phyloP scores from a whole-genome alignment of 2,113 vertebrate species.

The Crotalus tigris region DNA sequence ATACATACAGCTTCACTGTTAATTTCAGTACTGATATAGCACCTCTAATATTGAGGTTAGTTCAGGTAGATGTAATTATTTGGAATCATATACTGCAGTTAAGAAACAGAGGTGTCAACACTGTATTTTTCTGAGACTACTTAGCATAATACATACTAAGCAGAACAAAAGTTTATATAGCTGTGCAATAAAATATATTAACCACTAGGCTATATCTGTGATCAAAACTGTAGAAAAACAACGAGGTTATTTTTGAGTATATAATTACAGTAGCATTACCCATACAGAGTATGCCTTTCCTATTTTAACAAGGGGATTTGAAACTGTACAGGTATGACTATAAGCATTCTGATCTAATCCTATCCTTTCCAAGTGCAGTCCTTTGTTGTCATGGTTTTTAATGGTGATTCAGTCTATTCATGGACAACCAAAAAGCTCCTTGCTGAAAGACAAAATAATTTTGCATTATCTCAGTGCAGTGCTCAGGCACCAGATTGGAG shows the following conservation, averaged over 20 bases:
- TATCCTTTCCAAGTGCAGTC: not conserved
- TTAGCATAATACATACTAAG: not conserved
- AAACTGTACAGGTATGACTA: not conserved
- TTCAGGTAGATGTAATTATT: not conserved
- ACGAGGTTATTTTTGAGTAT: not conserved
- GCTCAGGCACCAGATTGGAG: not conserved
- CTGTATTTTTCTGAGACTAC: not conserved
- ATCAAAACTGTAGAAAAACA: not conserved
- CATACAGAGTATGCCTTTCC: not conserved
- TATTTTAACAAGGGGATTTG: not conserved
- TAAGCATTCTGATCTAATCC: not conserved
- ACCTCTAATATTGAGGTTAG: not conserved
- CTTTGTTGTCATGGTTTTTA: not conserved
- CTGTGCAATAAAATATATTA: not conserved
- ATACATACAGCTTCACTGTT: not conserved
- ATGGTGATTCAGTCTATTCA: not conserved
- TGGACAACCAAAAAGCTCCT: not conserved
- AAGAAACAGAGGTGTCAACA: not conserved
- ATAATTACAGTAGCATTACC: not conserved
- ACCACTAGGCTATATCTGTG: not conserved
- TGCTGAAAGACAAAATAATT: not conserved
- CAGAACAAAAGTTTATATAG: not conserved
- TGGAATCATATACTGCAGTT: not conserved
- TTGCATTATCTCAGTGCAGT: not conserved
- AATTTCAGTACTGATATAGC: not conserved